Base-by-base conservation (phyloP, 1,140 invertebrate species). In the Berghia stephanieae region DNA sequence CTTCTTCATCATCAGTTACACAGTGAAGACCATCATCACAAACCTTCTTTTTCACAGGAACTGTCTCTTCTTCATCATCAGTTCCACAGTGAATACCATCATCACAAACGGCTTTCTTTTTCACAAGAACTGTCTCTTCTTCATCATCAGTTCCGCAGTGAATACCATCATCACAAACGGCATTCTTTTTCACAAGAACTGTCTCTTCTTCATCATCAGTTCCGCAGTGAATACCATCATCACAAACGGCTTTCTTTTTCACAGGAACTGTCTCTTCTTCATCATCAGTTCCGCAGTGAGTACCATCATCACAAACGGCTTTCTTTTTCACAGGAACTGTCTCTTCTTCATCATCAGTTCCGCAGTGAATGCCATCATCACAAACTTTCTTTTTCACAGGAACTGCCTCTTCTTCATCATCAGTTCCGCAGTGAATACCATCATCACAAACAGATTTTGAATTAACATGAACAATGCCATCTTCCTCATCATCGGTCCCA, bases 1-100 rank as follows among this genome's bases (percentile, higher is more conserved):
- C 69, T 46, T 73, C 75, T 43, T 77, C 75, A 78, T 80, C 75
- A 70, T 80, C 79, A 42, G 79, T 78, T 18, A 75, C 79, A 77
- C 79, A 78, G 24, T 75, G 70, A 67, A 75, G 46, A 3, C 76
- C 79, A 80, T 77, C 79, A 49, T 75, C 66, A 52, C 63, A 74
- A 21, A 76, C 77, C 74, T 69, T 74, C 55, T 78, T 78, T 43
- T 68, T 44, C n/a, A 38, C 6, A 13, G 21, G n/a, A 10, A 42
- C 31, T 68, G 68, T 77, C 8, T 52, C 66, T 49, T 49, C 66
- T 55, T 77, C 75, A 69, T 69, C 67, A 38, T 67, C 67, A 72
- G 74, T 70, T 52, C 49, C 67, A 31, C 52, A 60, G 34, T 74
- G 71, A 3, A 66, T 36, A 52, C 60, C 78, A 79, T 81, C 80